Evolutionary conservation across 2,888 invertebrate genomes (phyloP).

Genomic region (Micoletzkya japonica): DNA sequence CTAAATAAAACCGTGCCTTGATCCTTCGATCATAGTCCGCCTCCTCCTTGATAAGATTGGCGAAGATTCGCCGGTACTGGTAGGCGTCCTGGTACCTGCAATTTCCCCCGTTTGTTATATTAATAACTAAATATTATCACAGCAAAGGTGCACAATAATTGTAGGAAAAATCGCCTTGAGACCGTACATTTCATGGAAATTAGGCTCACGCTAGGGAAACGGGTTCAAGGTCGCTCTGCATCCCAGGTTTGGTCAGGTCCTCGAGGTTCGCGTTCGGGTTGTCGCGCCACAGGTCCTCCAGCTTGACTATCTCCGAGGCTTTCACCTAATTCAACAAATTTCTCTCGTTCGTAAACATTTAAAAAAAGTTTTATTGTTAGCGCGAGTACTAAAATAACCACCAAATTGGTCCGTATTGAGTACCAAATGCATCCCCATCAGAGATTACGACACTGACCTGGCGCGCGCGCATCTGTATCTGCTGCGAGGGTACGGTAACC

Average conservation of each 20-base stretch:
- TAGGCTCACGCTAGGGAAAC: slow-evolving; percentile 69
- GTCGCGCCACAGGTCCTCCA: slow-evolving; percentile 98
- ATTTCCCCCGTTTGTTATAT: not conserved
- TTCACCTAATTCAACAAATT: slow-evolving; percentile 79
- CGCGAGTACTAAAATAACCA: too few species aligned
- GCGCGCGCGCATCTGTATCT: slow-evolving; percentile 90
- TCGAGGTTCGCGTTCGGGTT: slow-evolving; percentile 96
- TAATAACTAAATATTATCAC: not conserved
- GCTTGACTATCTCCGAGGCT: slow-evolving; percentile 92
- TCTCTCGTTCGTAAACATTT: too few species aligned
- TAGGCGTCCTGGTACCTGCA: slow-evolving; percentile 89
- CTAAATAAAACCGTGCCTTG: too few species aligned
- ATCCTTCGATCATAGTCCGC: slow-evolving; percentile 96
- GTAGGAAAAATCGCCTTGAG: not conserved
- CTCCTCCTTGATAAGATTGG: slow-evolving; percentile 91
- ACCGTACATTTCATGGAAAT: slow-evolving; percentile 2
- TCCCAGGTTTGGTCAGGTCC: slow-evolving; percentile 95
- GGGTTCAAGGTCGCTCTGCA: slow-evolving; percentile 96
- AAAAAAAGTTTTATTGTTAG: too few species aligned
- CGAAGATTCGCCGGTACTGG: slow-evolving; percentile 97
- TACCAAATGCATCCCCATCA: too few species aligned
- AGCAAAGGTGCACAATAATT: not conserved
- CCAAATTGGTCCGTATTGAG: too few species aligned
- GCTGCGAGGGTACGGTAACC: slow-evolving; percentile 93
- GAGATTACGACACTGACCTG: slow-evolving; percentile 68